A percentile compares a stretch with the other conserved stretches of the same genome.
These are phyloP conservation scores for Picathartes gymnocephalus DNA, from an alignment of 2,113 vertebrate species.

Conservation along the genomic window DNA sequence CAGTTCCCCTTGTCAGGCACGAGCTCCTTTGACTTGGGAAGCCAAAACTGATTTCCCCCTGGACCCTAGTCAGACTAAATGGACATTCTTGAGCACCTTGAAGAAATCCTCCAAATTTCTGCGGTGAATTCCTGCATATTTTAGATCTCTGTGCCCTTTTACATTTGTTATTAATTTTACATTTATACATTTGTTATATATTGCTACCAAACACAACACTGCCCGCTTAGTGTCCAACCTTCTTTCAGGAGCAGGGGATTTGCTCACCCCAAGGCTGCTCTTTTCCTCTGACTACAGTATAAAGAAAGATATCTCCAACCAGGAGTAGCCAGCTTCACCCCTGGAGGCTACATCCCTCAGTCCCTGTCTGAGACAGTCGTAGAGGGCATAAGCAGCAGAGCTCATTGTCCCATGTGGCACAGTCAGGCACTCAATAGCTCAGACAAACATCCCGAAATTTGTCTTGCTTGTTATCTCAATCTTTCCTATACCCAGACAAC, in stretches of 20 bases:
- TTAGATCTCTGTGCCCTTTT: not conserved
- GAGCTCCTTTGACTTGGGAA: not conserved
- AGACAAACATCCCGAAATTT: not conserved
- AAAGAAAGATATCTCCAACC: not conserved
- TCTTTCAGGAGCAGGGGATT: not conserved
- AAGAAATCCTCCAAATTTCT: not conserved
- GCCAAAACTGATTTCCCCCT: not conserved
- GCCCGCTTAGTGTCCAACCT: not conserved
- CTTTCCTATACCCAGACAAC: not conserved
- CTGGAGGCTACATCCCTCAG: not conserved
- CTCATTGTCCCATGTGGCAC: not conserved
- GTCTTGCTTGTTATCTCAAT: not conserved
- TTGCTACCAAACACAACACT: not conserved
- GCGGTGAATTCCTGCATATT: not conserved
- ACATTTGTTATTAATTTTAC: not conserved
- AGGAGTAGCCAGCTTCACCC: not conserved
- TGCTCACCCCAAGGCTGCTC: not conserved
- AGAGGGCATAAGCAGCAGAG: not conserved
- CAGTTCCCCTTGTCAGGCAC: not conserved
- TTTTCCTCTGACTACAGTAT: not conserved
- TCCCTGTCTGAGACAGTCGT: not conserved
- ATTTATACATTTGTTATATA: not conserved
- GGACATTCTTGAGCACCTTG: not conserved
- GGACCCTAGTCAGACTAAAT: not conserved
- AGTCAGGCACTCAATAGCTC: accelerated